Evolutionary conservation across 2,888 invertebrate genomes (phyloP), one percentile per base, ranked within the genome.

Genomic region (Agonopterix arenella): DNA sequence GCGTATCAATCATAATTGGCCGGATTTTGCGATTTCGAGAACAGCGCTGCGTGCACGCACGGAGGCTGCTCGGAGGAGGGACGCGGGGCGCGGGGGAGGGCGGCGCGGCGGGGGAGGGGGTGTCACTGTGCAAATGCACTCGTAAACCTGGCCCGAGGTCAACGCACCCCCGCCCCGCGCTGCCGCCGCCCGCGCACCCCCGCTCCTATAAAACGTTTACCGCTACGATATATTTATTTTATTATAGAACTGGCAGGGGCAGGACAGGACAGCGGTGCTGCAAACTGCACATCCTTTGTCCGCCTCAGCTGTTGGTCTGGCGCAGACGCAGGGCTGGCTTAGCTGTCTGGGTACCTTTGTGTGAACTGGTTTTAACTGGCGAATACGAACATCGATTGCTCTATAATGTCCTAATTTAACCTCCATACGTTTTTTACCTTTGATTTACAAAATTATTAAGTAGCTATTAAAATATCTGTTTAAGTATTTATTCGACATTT

Each of bases 111-210:
- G 81, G 80, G 79, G 66, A 69, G 73, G 77, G 81, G 81, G 80
- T 84, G 84, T 84, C 85, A 84, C 85, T 84, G 84, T 80, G 85
- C 84, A 84, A 85, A 84, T 84, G 85, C 85, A 84, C 81, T 85
- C 84, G 80, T 84, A 83, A 85, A 84, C 80, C 77, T 71, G 74
- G 69, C 68, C 66, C 73, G 82, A 72, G 83, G 84, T 84, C 84
- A 82, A 76, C 80, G 82, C 70, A 59, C 71, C 70, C 64, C 71
- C 54, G 66, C 69, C 60, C 71, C 69, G 64, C 55, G 46, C 49
- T 43, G 62, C 63, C 53, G 53, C 56, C 60, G 62, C 63, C 71
- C 73, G 61, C 72, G 52, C 60, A 57, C 64, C 69, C 69, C 69
- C 59, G 65, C 60, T 53, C 68, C 72, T 71, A 73, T 77, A 73